Base-by-base conservation (phyloP, 2,888 invertebrate species). In the Ormyrus nitidulus region DNA sequence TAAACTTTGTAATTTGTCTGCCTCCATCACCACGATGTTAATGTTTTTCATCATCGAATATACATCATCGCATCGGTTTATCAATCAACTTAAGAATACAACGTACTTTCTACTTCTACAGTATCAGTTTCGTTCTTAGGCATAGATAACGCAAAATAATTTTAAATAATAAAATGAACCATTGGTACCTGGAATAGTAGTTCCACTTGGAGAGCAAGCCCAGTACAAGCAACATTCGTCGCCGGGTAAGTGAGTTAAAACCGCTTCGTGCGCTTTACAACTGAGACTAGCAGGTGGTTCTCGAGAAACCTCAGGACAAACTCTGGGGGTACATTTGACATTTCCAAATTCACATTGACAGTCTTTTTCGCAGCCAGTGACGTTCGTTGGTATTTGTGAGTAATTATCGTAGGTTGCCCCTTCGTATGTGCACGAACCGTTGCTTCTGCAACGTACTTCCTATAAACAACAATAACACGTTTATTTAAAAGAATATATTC, bases 291-390 rank as follows among this genome's bases (percentile, higher is more conserved):
- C 91, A 0, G 97, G 97, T 0, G 97, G 97, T 49, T 94, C 86
- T 0, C 95, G 94, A 0, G 96, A 92, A 0, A 97, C 93, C 0
- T 95, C 95, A 2, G 95, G 93, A 91, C 98, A 98, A 11, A 94
- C 93, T 56, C 19, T 19, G 19, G 95, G 94, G 83, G 95, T 95
- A 86, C 98, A 98, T 82, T 96, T 95, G 19, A 98, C 92, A 83
- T 95, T 96, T 13, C 97, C 97, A 90, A 95, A 95, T 89, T 97
- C 96, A 87, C 97, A 98, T 88, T 94, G 96, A 87, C 97, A 98
- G 84, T 95, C 93, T 84, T 95, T 93, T 82, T 97, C 96, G 87
- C 97, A 98, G 71, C 97, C 96, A 10, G 96, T 96, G 4, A 97
- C 91, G 74, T 95, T 93, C 8, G 93, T 91, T 0, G 97, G 97